These are phyloP conservation scores for Hedya salicella DNA, from an alignment of 2,888 invertebrate genomes.

Conservation along the genomic window DNA sequence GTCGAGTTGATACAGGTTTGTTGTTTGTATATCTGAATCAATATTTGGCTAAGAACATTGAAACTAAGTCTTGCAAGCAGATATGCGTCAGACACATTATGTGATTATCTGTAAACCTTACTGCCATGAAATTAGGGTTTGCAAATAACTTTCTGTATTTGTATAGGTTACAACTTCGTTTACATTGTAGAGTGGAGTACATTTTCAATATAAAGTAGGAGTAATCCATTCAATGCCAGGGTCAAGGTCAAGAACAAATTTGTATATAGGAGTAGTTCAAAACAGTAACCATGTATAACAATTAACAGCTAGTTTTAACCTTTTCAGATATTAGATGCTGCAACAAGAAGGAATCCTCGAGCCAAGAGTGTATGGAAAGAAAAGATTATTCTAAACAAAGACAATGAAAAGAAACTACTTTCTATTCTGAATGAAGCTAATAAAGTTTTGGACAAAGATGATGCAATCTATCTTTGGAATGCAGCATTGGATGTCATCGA, in stretches of 20 bases:
- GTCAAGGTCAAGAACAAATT: too few relatives aligned
- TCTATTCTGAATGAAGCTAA: constrained; percentile 65
- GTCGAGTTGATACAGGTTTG: constrained; percentile 68
- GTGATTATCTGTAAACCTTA: too few relatives aligned
- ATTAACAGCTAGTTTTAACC: neutral
- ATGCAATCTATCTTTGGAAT: constrained; percentile 69
- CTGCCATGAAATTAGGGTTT: too few relatives aligned
- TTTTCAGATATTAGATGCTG: constrained; percentile 70
- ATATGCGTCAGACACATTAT: too few relatives aligned
- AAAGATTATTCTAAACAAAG: constrained; percentile 62
- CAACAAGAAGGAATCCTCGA: constrained; percentile 61
- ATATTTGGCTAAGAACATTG: neutral
- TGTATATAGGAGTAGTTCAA: too few relatives aligned
- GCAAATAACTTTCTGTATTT: too few relatives aligned
- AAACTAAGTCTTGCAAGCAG: too few relatives aligned
- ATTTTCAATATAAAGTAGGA: too few relatives aligned
- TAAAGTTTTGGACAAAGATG: constrained; percentile 63
- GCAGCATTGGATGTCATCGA: constrained; percentile 66
- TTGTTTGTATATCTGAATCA: neutral
- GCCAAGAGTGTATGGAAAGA: constrained; percentile 69
- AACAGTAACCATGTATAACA: too few relatives aligned
- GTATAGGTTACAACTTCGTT: too few relatives aligned
- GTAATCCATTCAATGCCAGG: too few relatives aligned
- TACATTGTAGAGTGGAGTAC: too few relatives aligned
- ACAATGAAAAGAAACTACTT: constrained; percentile 70